Base-by-base conservation (phyloP, 2,113 vertebrate genomes). In the Rhabdomys dilectus region DNA sequence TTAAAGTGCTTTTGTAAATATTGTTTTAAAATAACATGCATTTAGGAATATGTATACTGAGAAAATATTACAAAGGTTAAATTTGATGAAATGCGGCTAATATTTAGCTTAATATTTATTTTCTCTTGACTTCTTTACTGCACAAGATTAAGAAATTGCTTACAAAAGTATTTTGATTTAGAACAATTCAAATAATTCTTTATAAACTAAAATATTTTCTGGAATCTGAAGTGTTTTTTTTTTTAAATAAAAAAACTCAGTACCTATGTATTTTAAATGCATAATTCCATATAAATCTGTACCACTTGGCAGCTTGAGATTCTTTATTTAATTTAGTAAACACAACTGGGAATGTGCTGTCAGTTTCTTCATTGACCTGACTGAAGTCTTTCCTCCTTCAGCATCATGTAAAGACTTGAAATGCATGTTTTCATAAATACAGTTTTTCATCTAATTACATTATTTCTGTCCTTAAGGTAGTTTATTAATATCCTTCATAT, bases 181-280 rank as follows among this genome's bases (percentile, higher is more conserved):
- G 75, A 75, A 88, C 26, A 68, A 81, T 94, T 93, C 91, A 85
- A n/a, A 75, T 68, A 95, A 93, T 84, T 90, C 4, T 84, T 94
- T 31, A 88, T 88, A 51, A 77, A 91, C 56, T 85, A 88, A 91
- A 97, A 82, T 96, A 2, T 16, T 94, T 70, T 85, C n/a, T 93
- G 2, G 58, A 93, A 92, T 72, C 5, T 75, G 19, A 29, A 90
- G 39, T 19, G 7, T 92, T 92, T 94, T 87, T 80, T 94, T 93
- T 94, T 89, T 84, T 82, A 92, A 91, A 85, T 60, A 24, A 58
- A 76, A 76, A 97, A 68, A 68, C 12, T 31, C 64, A 86, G 45
- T 86, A 16, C 62, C n/a, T 68, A 0, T 76, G 1, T 66, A 76
- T 17, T 48, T 90, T 81, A 7, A 80, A 13, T 91, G 56, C 39